A percentile compares a stretch with the other conserved stretches of the same genome.
phyloP scores from a whole-genome alignment of 2,797 vertebrate genomes.

The Apogon hyalosoma region DNA sequence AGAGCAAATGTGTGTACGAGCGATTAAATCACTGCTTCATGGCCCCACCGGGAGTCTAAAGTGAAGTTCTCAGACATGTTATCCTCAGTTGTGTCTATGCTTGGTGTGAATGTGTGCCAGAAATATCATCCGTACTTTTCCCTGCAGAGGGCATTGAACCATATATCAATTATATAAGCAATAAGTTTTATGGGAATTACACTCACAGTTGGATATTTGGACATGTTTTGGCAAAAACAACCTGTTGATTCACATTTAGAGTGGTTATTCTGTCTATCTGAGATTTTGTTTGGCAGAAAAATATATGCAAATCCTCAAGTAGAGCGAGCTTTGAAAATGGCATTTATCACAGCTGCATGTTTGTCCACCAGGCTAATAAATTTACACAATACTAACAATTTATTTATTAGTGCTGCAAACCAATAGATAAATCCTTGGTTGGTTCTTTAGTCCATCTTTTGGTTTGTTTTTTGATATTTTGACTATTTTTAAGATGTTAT shows the following conservation, averaged over 20 bases:
- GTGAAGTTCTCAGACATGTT: conserved; percentile 62
- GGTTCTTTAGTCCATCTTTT: no score
- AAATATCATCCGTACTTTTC: conserved; percentile 48
- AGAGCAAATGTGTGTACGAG: conserved; percentile 19
- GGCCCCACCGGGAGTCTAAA: conserved; percentile 58
- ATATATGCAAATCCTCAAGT: conserved; percentile 4
- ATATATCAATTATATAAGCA: conserved; percentile 64
- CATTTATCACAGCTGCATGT: neutral
- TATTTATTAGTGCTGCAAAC: neutral
- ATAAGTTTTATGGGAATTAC: conserved; percentile 52
- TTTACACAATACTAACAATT: neutral
- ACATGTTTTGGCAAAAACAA: conserved; percentile 53
- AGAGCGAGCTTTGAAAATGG: neutral
- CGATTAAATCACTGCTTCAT: conserved; percentile 61
- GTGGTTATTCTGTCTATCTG: conserved; percentile 6
- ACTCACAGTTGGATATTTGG: conserved; percentile 59
- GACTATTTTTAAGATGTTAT: neutral
- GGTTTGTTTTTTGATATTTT: no score
- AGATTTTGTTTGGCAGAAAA: conserved; percentile 23
- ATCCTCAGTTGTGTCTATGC: conserved; percentile 28
- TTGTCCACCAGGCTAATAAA: neutral
- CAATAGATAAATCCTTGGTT: neutral
- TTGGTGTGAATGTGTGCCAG: conserved; percentile 18
- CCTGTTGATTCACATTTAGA: conserved; percentile 49
- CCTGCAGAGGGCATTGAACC: conserved; percentile 51